Conservation (phyloP, 1,140 invertebrate species). For the Cyclina sinensis region DNA sequence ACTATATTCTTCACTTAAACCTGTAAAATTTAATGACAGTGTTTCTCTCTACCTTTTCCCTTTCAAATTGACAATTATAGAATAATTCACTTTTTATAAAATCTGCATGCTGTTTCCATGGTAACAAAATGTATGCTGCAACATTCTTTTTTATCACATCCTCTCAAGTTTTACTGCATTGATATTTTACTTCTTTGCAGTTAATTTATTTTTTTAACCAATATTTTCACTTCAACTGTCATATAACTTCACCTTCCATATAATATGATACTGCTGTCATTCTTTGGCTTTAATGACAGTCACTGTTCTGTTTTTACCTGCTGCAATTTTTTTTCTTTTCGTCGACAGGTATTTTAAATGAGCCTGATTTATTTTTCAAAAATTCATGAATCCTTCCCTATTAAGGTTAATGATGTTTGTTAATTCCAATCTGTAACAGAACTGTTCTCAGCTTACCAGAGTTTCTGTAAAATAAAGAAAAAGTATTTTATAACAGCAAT, state of each 20-base stretch:
- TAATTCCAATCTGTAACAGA: too few species aligned
- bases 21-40: not conserved
- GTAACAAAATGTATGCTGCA: constrained; percentile 1
- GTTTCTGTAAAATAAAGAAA: too few species aligned
- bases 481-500: too few species aligned
- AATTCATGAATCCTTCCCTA: too few species aligned
- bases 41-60: not conserved
- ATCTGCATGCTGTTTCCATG: not conserved
- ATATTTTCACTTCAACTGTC: not conserved
- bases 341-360: too few species aligned
- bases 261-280: too few species aligned
- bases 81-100: not conserved
- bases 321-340: too few species aligned
- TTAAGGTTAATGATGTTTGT: too few species aligned
- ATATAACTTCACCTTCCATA: not conserved
- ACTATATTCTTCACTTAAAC: not conserved
- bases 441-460: too few species aligned
- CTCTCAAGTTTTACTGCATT: not conserved
- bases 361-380: too few species aligned
- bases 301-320: too few species aligned
- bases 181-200: not conserved
- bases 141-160: not conserved
- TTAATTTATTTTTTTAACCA: not conserved
- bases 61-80: constrained; percentile 1
- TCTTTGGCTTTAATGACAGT: too few species aligned